Conservation (phyloP, 2,797 vertebrate genomes). For the Limnodromus scolopaceus region DNA sequence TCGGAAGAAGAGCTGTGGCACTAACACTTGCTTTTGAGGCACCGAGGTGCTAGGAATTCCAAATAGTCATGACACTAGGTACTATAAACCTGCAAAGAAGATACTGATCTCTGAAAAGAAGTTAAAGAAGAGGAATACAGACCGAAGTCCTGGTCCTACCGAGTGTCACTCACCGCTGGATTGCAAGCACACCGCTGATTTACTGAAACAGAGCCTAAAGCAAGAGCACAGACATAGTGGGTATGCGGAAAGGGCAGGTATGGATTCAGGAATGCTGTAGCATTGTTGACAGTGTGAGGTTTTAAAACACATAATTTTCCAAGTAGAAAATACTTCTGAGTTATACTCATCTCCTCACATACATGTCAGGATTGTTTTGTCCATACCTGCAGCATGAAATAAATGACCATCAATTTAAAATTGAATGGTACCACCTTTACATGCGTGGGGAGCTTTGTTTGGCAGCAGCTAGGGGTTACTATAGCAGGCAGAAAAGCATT, state of each 20-base stretch:
- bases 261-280: background rate
- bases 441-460: background rate
- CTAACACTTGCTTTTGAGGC: background rate
- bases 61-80: background rate
- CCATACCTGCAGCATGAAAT: background rate
- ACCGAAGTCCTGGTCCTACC: background rate
- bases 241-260: background rate
- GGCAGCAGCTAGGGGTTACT: background rate
- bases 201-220: background rate
- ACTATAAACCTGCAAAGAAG: background rate
- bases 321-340: background rate
- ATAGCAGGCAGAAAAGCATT: background rate
- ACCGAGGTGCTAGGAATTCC: background rate
- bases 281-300: background rate
- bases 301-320: background rate
- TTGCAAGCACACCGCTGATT: background rate
- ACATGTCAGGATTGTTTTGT: background rate
- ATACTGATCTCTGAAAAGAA: background rate
- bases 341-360: background rate
- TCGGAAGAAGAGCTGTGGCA: background rate
- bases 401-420: background rate
- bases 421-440: background rate
- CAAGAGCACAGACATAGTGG: background rate
- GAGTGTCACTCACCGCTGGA: accelerated
- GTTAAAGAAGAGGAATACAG: background rate